Conservation (phyloP, 2,113 vertebrate genomes). For the Tychaedon coryphoeus region DNA sequence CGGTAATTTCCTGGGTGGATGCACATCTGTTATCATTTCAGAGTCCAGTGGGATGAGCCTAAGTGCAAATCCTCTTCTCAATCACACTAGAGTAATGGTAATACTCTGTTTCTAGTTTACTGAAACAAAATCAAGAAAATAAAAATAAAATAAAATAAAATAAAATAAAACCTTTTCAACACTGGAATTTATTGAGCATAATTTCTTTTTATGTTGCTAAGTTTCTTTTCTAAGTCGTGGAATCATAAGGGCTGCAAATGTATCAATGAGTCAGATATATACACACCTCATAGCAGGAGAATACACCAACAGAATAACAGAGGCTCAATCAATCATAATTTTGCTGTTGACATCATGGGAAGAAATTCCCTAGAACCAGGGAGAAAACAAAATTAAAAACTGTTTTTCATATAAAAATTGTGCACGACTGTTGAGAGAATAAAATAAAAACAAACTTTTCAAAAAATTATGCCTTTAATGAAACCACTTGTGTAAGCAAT, state of each 20-base stretch:
- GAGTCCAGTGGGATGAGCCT: slow-evolving; percentile 40
- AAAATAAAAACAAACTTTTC: neutral
- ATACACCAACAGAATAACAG: neutral
- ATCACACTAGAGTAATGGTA: neutral
- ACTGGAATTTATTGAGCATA: neutral
- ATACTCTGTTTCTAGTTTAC: neutral
- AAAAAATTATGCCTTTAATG: neutral
- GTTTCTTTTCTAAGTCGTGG: neutral
- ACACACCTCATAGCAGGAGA: neutral
- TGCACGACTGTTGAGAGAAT: neutral
- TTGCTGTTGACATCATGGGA: neutral
- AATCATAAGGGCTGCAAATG: neutral
- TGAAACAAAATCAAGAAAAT: neutral
- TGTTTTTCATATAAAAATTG: neutral
- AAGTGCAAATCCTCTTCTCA: neutral
- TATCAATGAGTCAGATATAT: neutral
- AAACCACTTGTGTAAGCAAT: neutral
- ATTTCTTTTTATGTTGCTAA: neutral
- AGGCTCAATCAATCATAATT: neutral
- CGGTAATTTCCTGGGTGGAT: slow-evolving; percentile 57
- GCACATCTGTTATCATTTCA: slow-evolving; percentile 43
- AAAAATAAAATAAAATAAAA: neutral
- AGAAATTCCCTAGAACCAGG: neutral
- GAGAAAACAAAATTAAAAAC: neutral
- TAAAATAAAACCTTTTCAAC: neutral